These are phyloP conservation scores for Sesamia inferens DNA, from an alignment of 2,888 invertebrate species.

Conservation along the genomic window DNA sequence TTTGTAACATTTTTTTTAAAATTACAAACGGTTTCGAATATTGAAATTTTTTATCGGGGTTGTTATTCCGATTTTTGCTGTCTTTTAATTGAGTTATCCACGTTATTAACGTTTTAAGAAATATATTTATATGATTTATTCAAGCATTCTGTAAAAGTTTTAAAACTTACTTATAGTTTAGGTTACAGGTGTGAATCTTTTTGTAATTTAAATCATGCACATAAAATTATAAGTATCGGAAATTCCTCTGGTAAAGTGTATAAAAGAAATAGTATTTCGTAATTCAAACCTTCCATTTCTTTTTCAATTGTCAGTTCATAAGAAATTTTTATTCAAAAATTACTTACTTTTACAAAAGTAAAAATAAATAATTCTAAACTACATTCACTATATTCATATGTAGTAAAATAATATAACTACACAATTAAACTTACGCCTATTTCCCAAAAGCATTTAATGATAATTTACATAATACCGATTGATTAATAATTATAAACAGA, in stretches of 20 bases:
- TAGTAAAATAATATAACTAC: too few relatives aligned
- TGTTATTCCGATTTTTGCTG: too few relatives aligned
- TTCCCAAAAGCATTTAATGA: neutral
- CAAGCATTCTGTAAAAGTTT: neutral
- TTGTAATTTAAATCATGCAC: too few relatives aligned
- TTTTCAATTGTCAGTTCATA: neutral
- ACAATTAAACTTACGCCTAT: neutral
- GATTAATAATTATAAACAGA: neutral
- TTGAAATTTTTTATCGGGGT: neutral
- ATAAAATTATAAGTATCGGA: neutral
- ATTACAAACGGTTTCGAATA: neutral
- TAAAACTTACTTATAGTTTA: neutral
- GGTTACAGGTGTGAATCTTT: neutral
- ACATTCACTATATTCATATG: too few relatives aligned
- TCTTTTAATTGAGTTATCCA: neutral
- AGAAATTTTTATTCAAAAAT: slow-evolving; percentile 1
- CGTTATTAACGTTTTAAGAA: neutral
- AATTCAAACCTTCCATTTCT: neutral
- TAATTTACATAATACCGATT: neutral
- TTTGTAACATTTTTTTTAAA: neutral
- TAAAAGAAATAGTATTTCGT: neutral
- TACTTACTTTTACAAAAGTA: neutral
- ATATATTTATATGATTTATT: neutral
- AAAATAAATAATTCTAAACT: neutral
- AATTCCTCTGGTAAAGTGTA: neutral